A percentile compares a stretch with the other conserved stretches of the same genome.
Evolutionary conservation across 1,140 invertebrate species (phyloP).

Genomic region (Dendroctonus ponderosae): DNA sequence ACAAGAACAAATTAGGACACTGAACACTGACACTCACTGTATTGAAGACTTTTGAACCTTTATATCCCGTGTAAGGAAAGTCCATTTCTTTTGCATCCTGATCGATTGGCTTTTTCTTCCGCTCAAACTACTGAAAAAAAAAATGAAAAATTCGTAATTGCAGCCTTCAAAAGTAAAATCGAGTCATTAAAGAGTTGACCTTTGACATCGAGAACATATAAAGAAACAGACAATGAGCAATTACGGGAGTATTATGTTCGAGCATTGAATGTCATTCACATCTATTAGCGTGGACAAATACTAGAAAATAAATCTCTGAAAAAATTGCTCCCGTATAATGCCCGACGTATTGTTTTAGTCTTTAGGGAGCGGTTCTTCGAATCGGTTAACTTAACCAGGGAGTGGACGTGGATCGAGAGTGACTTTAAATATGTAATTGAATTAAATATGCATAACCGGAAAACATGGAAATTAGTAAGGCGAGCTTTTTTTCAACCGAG

Average conservation of each 20-base stretch:
- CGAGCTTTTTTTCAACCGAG: too few species aligned
- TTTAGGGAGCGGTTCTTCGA: slow-evolving; percentile 9
- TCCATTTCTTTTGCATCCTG: too few species aligned
- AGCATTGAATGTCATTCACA: slow-evolving; percentile 18
- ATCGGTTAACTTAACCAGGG: slow-evolving; percentile 7
- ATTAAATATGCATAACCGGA: neutral
- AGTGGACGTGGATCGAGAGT: neutral
- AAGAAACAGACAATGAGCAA: slow-evolving; percentile 13
- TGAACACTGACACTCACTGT: too few species aligned
- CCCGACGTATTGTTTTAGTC: slow-evolving; percentile 9
- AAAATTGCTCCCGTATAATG: slow-evolving; percentile 13
- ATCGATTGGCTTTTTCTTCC: too few species aligned
- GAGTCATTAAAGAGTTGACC: too few species aligned
- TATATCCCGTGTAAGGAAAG: too few species aligned
- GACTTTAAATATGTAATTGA: slow-evolving; percentile 18
- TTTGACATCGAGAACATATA: too few species aligned
- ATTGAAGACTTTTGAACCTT: too few species aligned
- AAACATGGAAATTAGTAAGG: neutral
- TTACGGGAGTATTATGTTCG: slow-evolving; percentile 16
- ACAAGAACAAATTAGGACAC: too few species aligned
- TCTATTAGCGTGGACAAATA: slow-evolving; percentile 11
- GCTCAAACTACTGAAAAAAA: too few species aligned
- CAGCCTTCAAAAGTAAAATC: too few species aligned
- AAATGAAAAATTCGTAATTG: too few species aligned
- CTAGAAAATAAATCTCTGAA: slow-evolving; percentile 8